Evolutionary conservation across 2,888 invertebrate species (phyloP).

Genomic region (Erebia ligea): DNA sequence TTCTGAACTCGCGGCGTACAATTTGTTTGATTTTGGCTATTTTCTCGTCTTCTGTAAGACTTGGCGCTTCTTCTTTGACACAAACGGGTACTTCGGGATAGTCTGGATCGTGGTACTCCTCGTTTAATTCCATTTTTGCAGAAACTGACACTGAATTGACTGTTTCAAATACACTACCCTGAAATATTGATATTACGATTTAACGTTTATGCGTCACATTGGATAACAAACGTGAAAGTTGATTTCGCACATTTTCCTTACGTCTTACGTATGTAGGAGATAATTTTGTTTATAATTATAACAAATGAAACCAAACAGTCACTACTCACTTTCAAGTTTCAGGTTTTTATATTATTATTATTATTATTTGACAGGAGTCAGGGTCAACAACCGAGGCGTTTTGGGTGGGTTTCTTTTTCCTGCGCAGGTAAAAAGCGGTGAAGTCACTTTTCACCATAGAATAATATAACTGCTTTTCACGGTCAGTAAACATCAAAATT

Average conservation of each 20-base stretch:
- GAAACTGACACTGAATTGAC: constrained; percentile 17
- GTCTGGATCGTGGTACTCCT: constrained; percentile 85
- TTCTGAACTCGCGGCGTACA: constrained; percentile 87
- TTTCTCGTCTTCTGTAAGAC: constrained; percentile 66
- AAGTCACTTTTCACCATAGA: constrained; percentile 1
- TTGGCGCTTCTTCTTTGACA: constrained; percentile 55
- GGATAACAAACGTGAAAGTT: constrained; percentile 47
- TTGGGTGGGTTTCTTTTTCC: constrained; percentile 42
- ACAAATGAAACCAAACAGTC: constrained; percentile 18
- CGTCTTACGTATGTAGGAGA: constrained; percentile 17
- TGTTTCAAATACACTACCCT: constrained; percentile 1
- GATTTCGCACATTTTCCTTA: constrained; percentile 39
- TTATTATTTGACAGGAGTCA: constrained; percentile 66
- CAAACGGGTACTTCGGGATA: constrained; percentile 67
- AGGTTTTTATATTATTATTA: constrained; percentile 57
- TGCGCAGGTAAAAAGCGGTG: constrained; percentile 1
- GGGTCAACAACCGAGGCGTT: constrained; percentile 73
- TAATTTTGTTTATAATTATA: constrained; percentile 23
- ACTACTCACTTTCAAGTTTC: constrained; percentile 18
- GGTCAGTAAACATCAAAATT: constrained; percentile 7
- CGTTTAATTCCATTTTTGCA: constrained; percentile 64
- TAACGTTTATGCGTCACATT: constrained; percentile 36
- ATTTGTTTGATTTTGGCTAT: constrained; percentile 83
- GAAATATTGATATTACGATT: constrained; percentile 21
- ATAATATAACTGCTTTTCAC: no score